phyloP scores from a whole-genome alignment of 2,888 invertebrate genomes.

The Erynnis tages region DNA sequence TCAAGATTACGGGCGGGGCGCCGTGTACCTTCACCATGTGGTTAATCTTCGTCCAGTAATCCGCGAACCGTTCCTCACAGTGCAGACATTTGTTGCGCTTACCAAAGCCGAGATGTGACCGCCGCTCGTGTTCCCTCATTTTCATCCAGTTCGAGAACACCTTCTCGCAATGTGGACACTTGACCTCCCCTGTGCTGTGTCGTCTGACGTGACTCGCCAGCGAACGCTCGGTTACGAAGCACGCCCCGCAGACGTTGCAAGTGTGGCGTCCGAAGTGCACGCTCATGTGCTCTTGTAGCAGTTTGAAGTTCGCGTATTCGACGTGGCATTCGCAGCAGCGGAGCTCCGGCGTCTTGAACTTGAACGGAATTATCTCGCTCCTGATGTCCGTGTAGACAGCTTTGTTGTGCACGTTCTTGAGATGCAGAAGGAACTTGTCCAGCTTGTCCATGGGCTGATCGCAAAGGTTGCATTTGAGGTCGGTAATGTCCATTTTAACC shows the following conservation, averaged over 20 bases:
- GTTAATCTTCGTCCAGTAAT: constrained; percentile 30
- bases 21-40: constrained; percentile 42
- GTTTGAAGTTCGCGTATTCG: constrained; percentile 43
- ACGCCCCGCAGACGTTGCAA: constrained; percentile 57
- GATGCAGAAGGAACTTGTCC: constrained; percentile 40
- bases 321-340: constrained; percentile 33
- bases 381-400: constrained; percentile 39
- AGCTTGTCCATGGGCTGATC: constrained; percentile 11
- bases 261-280: constrained; percentile 58
- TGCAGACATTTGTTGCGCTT: constrained; percentile 47
- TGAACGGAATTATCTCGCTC: constrained; percentile 51
- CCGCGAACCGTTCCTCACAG: constrained; percentile 33
- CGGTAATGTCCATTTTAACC: constrained; percentile 56
- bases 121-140: constrained; percentile 37
- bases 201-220: constrained; percentile 44
- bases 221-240: constrained; percentile 43
- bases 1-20: constrained; percentile 27
- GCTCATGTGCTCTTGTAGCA: constrained; percentile 61
- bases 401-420: constrained; percentile 37
- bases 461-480: constrained; percentile 42
- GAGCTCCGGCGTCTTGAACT: constrained; percentile 41
- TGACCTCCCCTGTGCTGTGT: constrained; percentile 53
- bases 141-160: constrained; percentile 49
- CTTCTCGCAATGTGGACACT: constrained; percentile 63
- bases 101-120: constrained; percentile 38